Conservation (phyloP, 2,797 vertebrate species). For the Dryobates pubescens region DNA sequence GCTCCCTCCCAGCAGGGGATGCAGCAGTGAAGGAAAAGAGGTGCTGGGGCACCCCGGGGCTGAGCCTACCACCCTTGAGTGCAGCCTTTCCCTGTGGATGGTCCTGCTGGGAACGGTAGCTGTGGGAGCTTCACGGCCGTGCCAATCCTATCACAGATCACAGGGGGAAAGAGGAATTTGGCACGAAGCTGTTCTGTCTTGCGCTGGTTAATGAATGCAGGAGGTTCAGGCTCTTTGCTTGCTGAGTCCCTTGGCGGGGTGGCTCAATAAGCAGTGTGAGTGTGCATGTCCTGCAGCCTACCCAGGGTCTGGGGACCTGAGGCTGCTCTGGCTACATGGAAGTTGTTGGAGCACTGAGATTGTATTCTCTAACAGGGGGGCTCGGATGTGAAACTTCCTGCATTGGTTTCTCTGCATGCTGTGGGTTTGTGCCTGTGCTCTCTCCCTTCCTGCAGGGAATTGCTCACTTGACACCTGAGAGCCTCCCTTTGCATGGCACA, state of each 20-base stretch:
- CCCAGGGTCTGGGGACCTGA: not conserved
- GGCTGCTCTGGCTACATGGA: not conserved
- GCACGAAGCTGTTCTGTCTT: not conserved
- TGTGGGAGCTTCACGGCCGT: not conserved
- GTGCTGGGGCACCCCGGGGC: not conserved
- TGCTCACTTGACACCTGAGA: slow-evolving; percentile 10
- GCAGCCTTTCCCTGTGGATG: not conserved
- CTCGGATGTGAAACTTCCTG: slow-evolving; percentile 46
- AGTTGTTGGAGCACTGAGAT: slow-evolving; percentile 42
- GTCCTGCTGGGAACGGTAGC: not conserved
- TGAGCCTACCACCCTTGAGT: not conserved
- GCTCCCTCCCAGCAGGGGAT: not conserved
- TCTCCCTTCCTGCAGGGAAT: slow-evolving; percentile 6
- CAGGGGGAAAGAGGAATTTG: slow-evolving; percentile 41
- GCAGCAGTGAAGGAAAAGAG: not conserved
- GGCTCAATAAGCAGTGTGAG: not conserved
- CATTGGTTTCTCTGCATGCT: not conserved
- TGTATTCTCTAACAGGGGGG: not conserved
- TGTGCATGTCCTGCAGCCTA: not conserved
- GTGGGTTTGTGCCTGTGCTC: slow-evolving; percentile 39
- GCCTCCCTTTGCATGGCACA: slow-evolving; percentile 9
- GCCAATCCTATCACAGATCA: not conserved
- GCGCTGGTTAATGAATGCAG: not conserved
- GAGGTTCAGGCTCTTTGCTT: slow-evolving; percentile 19
- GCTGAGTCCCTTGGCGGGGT: not conserved